Percentiles rank a stretch among this genome's conserved stretches.
These are phyloP conservation scores for Holothuria leucospilota DNA, from an alignment of 53 echinoderm and acorn worm species.

Conservation along the genomic window DNA sequence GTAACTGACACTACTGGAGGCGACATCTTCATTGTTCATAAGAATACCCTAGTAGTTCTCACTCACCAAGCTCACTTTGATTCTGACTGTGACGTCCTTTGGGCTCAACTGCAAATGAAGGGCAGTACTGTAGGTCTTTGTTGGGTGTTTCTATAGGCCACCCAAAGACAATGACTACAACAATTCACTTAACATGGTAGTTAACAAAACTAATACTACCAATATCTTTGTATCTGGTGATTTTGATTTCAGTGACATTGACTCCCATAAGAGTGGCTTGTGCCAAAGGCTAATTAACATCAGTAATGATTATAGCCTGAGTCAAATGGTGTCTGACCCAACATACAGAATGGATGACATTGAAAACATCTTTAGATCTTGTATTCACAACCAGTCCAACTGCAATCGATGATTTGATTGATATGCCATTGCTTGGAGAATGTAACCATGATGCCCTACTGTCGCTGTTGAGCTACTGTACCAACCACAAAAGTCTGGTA, in stretches of 20 bases:
- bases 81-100: conserved; percentile 14
- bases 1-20: conserved; percentile 23
- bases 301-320: conserved; percentile 25
- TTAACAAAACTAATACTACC: background rate
- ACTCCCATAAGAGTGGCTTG: conserved; percentile 28
- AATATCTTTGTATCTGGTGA: background rate
- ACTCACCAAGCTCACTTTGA: background rate
- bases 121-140: conserved; percentile 36
- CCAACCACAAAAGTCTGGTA: conserved; percentile 28
- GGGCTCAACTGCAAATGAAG: conserved; percentile 49
- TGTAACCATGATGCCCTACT: conserved; percentile 45
- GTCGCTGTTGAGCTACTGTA: background rate
- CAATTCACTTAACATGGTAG: background rate
- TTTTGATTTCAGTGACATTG: background rate
- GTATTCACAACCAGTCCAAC: conserved; percentile 1
- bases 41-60: conserved; percentile 26
- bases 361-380: conserved; percentile 28
- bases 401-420: background rate
- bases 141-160: conserved; percentile 40
- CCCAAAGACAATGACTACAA: conserved; percentile 20
- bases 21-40: conserved; percentile 41
- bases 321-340: conserved; percentile 47
- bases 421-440: conserved; percentile 40
- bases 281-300: conserved; percentile 38
- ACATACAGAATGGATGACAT: background rate